Evolutionary conservation across 2,113 vertebrate species (phyloP).

Genomic region (Tetraodon nigroviridis): DNA sequence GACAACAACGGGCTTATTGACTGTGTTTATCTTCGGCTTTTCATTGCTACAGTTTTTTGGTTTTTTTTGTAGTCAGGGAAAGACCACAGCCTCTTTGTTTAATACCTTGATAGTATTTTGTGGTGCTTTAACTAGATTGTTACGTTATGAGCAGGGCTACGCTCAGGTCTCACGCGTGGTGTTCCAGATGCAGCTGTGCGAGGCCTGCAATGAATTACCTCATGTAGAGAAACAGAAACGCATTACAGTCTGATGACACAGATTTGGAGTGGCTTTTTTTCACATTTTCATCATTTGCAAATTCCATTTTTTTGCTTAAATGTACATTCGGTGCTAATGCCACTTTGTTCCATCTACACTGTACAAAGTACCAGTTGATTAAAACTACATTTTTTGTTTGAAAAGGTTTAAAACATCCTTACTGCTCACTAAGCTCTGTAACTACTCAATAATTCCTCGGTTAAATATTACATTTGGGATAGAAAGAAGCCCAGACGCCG

Average conservation of each 20-base stretch:
- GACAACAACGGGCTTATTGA: background rate
- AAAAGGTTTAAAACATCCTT: constrained; percentile 41
- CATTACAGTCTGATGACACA: constrained; percentile 22
- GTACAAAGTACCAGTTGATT: no score
- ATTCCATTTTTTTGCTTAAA: background rate
- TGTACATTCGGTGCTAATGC: background rate
- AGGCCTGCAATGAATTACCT: constrained; percentile 30
- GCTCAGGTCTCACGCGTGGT: constrained; percentile 55
- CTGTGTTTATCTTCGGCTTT: constrained; percentile 1
- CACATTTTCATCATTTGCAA: no score
- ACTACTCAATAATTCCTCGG: constrained; percentile 46
- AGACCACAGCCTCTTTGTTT: constrained; percentile 44
- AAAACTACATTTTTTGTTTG: constrained; percentile 22
- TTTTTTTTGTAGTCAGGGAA: constrained; percentile 1
- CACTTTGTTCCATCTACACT: background rate
- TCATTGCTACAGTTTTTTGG: background rate
- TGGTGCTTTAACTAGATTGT: constrained; percentile 69
- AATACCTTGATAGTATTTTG: constrained; percentile 34
- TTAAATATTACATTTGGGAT: constrained; percentile 48
- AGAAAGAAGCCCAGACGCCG: constrained; percentile 29
- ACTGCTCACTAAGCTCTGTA: constrained; percentile 50
- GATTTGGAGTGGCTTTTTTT: constrained; percentile 21
- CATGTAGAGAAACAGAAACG: constrained; percentile 17
- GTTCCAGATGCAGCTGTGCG: constrained; percentile 52
- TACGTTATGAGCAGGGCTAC: constrained; percentile 59